A percentile compares a stretch with the other conserved stretches of the same genome.
These are phyloP conservation scores for Echiichthys vipera DNA, from an alignment of 2,797 vertebrate genomes.

Conservation along the genomic window DNA sequence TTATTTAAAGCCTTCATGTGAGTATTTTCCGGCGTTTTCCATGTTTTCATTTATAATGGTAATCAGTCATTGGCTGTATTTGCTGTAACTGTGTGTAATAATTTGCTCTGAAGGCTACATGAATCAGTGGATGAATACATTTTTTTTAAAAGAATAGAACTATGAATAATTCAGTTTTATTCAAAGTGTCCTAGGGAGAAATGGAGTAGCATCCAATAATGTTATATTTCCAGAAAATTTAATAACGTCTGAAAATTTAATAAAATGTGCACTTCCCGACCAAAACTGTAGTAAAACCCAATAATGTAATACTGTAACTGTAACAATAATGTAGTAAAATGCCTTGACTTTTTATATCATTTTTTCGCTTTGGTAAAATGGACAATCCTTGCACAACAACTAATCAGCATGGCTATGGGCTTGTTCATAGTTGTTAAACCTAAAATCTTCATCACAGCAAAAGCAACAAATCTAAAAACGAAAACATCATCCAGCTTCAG, in stretches of 20 bases:
- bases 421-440: conserved; percentile 13
- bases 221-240: no score
- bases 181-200: conserved; percentile 37
- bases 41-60: conserved; percentile 40
- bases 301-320: no score
- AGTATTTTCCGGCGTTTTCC: not conserved
- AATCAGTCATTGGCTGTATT: conserved; percentile 25
- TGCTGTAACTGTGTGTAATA: conserved; percentile 28
- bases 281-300: no score
- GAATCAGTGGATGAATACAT: conserved; percentile 37
- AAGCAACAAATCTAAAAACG: conserved; percentile 18
- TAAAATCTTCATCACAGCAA: conserved; percentile 39
- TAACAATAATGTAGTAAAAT: no score
- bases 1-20: conserved; percentile 26
- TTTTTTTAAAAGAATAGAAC: conserved; percentile 17
- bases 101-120: conserved; percentile 27
- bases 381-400: no score
- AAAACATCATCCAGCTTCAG: conserved; percentile 12
- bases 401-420: no score
- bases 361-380: no score
- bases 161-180: conserved; percentile 34
- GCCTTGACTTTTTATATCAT: no score
- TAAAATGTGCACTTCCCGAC: no score
- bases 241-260: no score
- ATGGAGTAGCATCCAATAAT: no score